These are phyloP conservation scores for Limanda limanda DNA, from an alignment of 2,113 vertebrate species.

Conservation along the genomic window DNA sequence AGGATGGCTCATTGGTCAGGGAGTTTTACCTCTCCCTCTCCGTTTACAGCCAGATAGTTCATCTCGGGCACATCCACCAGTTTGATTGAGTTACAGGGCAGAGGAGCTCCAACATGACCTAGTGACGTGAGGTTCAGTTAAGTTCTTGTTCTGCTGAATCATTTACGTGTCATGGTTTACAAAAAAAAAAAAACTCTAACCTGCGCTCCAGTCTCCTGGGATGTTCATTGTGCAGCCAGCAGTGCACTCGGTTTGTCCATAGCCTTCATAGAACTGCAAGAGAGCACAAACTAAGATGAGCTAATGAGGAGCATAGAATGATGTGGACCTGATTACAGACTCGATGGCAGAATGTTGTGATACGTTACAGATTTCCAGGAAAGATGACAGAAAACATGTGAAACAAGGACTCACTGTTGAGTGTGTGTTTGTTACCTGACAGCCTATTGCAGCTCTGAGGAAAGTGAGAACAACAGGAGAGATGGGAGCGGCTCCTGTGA, in stretches of 20 bases:
- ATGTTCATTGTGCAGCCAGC: constrained; percentile 89
- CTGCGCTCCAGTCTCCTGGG: constrained; percentile 94
- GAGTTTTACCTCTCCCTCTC: constrained; percentile 92
- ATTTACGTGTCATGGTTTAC: too few relatives aligned
- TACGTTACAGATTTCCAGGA: too few relatives aligned
- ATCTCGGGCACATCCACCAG: constrained; percentile 95
- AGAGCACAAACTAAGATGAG: neutral
- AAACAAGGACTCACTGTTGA: too few relatives aligned
- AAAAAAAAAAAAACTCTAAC: constrained; percentile 69
- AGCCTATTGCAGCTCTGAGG: constrained; percentile 91
- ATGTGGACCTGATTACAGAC: too few relatives aligned
- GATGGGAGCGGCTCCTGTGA: constrained; percentile 94
- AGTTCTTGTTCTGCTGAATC: neutral
- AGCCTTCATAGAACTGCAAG: constrained; percentile 94
- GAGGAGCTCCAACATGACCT: constrained; percentile 95
- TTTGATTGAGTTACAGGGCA: constrained; percentile 92
- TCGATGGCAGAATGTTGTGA: too few relatives aligned
- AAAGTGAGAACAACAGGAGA: constrained; percentile 92
- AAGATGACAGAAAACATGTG: too few relatives aligned
- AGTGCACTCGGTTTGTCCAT: constrained; percentile 96
- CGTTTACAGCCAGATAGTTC: constrained; percentile 91
- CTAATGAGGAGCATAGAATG: neutral
- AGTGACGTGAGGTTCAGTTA: neutral
- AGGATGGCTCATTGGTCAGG: neutral
- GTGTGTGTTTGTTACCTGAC: constrained; percentile 86